Conservation (phyloP, 2,797 vertebrate genomes). For the Pantherophis vulpinus region DNA sequence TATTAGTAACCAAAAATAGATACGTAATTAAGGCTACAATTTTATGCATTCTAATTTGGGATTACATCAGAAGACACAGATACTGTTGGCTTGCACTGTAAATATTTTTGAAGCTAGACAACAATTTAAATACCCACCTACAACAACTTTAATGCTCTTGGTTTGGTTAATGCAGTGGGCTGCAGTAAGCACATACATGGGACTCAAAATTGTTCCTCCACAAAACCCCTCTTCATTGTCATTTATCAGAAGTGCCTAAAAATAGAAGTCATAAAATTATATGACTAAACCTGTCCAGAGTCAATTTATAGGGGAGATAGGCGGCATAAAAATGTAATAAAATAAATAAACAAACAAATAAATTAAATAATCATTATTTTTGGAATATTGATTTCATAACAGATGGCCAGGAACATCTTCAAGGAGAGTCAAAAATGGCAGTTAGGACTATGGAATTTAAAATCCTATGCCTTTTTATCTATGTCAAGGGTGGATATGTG, state of each 20-base stretch:
- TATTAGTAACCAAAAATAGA: not conserved
- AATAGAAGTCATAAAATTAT: not conserved
- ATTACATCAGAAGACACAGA: not conserved
- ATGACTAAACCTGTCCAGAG: not conserved
- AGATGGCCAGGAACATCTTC: not conserved
- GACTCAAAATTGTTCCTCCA: slow-evolving; percentile 87
- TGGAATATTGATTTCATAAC: not conserved
- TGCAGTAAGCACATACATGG: slow-evolving; percentile 82
- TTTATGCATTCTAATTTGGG: not conserved
- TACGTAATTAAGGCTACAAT: not conserved
- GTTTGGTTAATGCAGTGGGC: slow-evolving; percentile 90
- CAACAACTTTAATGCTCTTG: slow-evolving; percentile 75
- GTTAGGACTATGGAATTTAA: not conserved
- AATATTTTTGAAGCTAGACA: not conserved
- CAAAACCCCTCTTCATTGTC: slow-evolving; percentile 82
- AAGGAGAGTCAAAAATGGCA: not conserved
- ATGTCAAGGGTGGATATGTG: not conserved
- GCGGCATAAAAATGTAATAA: not conserved
- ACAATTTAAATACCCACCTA: slow-evolving; percentile 74
- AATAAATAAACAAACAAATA: not conserved
- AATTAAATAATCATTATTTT: not conserved
- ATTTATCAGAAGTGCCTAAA: slow-evolving; percentile 84
- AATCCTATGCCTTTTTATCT: not conserved
- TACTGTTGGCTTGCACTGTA: not conserved
- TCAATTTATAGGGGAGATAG: not conserved